phyloP scores from a whole-genome alignment of 2,797 vertebrate genomes.

The Lacerta agilis region DNA sequence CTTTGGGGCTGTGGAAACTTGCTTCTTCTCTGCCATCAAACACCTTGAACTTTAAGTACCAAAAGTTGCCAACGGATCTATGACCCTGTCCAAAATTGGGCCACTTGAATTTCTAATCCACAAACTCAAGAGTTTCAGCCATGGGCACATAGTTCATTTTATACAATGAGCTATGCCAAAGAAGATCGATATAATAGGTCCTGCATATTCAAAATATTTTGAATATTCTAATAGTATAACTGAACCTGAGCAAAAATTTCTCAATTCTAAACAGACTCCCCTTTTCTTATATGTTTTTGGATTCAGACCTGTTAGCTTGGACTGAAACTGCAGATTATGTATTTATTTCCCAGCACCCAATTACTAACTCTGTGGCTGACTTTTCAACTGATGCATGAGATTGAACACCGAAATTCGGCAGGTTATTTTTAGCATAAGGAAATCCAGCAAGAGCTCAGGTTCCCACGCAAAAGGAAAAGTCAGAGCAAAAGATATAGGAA shows the following conservation, averaged over 20 bases:
- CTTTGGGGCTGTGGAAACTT: neutral
- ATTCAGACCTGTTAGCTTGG: constrained; percentile 26
- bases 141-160: neutral
- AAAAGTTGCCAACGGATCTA: neutral
- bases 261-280: constrained; percentile 9
- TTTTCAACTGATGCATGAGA: constrained; percentile 65
- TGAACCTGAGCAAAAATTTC: neutral
- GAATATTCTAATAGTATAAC: neutral
- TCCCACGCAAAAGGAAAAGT: constrained; percentile 50
- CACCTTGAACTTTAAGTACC: neutral
- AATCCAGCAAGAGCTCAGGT: constrained; percentile 55
- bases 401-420: constrained; percentile 55
- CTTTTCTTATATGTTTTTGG: neutral
- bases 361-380: constrained; percentile 39
- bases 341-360: constrained; percentile 31
- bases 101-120: neutral
- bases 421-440: constrained; percentile 56
- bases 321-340: constrained; percentile 18
- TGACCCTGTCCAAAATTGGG: neutral
- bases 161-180: neutral
- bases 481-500: constrained; percentile 45
- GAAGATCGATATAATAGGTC: neutral
- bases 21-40: neutral
- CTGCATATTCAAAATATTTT: neutral
- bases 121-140: neutral